Conservation (phyloP, 2,113 vertebrate genomes). For the Crotalus viridis region DNA sequence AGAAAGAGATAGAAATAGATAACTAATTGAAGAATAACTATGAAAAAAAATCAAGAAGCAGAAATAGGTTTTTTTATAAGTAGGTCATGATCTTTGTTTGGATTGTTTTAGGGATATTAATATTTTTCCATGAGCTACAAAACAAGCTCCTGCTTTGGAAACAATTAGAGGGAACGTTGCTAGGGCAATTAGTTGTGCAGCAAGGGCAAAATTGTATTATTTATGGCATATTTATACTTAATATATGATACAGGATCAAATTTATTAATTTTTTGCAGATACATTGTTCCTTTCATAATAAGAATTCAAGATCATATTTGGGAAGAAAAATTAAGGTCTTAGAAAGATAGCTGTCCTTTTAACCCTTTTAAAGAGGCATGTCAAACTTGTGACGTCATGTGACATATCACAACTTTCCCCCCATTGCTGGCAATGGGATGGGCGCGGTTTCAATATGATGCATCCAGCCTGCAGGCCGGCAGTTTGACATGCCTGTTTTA, state of each 20-base stretch:
- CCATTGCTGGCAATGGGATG: no score
- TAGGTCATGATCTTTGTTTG: neutral
- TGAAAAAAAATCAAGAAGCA: neutral
- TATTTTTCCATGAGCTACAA: neutral
- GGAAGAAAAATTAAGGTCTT: neutral
- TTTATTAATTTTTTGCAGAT: neutral
- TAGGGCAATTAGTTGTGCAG: neutral
- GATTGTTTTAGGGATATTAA: neutral
- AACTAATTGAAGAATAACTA: neutral
- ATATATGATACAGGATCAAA: neutral
- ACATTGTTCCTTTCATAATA: neutral
- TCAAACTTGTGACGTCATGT: no score
- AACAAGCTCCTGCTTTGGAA: neutral
- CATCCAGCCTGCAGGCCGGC: no score
- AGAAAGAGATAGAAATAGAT: neutral
- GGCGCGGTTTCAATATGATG: no score
- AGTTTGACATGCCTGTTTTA: no score
- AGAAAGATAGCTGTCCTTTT: neutral
- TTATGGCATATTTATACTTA: neutral
- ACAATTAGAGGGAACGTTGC: neutral
- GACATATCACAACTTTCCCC: no score
- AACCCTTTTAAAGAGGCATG: neutral
- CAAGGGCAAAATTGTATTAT: neutral
- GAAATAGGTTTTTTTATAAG: no score
- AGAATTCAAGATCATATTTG: neutral